These are phyloP conservation scores for Ceratina japonica DNA, from an alignment of 1,140 invertebrate species.

Conservation along the genomic window DNA sequence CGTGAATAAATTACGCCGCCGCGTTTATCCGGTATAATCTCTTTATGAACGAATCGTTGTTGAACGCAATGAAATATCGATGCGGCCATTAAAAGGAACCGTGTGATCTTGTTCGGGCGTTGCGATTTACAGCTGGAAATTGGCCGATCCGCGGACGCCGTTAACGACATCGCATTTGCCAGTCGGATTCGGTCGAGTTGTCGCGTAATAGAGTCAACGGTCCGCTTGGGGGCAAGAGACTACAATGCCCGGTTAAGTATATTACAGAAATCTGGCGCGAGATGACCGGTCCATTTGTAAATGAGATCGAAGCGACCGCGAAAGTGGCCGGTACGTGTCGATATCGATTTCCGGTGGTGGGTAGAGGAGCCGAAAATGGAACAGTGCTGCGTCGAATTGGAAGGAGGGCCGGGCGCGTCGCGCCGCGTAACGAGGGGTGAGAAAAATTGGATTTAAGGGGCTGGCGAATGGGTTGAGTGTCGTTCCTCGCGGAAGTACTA, in stretches of 20 bases:
- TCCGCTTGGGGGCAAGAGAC: not conserved
- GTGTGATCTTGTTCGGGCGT: not conserved
- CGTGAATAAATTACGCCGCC: no score
- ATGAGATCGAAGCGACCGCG: constrained; percentile 53
- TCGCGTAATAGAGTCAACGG: constrained; percentile 18
- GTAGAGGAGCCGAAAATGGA: constrained; percentile 29
- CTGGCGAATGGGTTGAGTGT: not conserved
- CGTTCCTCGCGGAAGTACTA: constrained; percentile 6
- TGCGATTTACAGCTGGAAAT: constrained; percentile 10
- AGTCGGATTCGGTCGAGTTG: not conserved
- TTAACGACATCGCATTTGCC: not conserved
- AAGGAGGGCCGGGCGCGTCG: constrained; percentile 6
- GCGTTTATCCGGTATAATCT: no score
- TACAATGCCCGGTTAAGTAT: constrained; percentile 51
- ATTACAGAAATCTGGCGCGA: constrained; percentile 57
- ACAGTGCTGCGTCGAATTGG: not conserved
- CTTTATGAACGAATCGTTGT: no score
- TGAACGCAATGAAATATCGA: no score
- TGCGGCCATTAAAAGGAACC: no score
- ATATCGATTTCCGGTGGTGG: constrained; percentile 5
- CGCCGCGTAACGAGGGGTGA: constrained; percentile 5
- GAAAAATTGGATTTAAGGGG: constrained; percentile 57
- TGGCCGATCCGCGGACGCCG: not conserved
- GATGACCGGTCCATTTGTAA: constrained; percentile 62
- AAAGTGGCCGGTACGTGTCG: constrained; percentile 30